Base-by-base conservation (phyloP, 2,888 invertebrate species). In the Stomorhina lunata region DNA sequence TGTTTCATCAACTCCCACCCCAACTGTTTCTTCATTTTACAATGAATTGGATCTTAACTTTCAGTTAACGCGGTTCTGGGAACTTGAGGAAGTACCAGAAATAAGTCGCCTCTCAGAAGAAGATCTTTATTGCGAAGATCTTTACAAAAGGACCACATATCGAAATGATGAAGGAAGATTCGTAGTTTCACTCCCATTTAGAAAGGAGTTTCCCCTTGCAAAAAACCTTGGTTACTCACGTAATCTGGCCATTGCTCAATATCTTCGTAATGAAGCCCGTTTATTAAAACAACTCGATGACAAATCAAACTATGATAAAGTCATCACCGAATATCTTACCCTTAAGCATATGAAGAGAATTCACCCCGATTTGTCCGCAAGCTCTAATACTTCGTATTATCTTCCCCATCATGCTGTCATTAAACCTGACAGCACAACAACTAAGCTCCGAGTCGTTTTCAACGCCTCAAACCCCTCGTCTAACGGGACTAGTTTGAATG, bases 231-330 rank as follows among this genome's bases (percentile, higher is more conserved):
- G 43, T 2, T 5, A 43, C 0, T 57, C 65, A 7, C 17, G 55
- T 4, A 15, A 22, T 17, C 10, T 25, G 0, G 61, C 72, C 1
- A 12, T 61, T 20, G 22, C 61, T 2, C 53, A 69, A 20, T 77
- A 43, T 22, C 10, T 69, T 4, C 10, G 53, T 5, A 69, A 68
- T 15, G 59, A 69, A 27, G 20, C 25, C 5, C 5, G 37, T 2
- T 32, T 76, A 5, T 1, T 27, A 17, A 59, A 17, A 68, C 45
- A 17, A 5, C 22, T 66, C 27, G 0, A 4, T 1, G 1, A 17
- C n/a, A 78, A 76, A 32, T 0, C 4, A 0, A 32, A 65, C n/a
- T 76, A 66, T 7, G 66, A 76, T 20, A 10, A 15, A 4, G 75
- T 66, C 32, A 15, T 66, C 1, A n/a, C 4, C 0, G 65, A 75